A percentile compares a stretch with the other conserved stretches of the same genome.
Conservation (phyloP, 2,113 vertebrate species). For the Leptodactylus fuscus region DNA sequence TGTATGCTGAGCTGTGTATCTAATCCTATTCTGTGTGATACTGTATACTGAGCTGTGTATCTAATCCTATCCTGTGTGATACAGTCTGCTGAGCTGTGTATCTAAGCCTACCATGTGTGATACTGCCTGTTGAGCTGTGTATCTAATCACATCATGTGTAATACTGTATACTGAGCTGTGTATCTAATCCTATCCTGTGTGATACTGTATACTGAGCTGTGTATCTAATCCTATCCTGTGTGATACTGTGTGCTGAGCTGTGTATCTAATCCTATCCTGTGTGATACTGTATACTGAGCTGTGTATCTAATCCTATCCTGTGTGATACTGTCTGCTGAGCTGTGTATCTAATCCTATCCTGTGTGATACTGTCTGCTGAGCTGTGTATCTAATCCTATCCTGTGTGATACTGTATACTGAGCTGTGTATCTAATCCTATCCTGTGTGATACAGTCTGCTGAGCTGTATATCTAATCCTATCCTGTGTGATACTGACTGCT, state of each 20-base stretch:
- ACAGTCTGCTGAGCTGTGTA: neutral
- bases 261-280: neutral
- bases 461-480: neutral
- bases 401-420: constrained; percentile 1
- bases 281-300: neutral
- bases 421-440: neutral
- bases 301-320: neutral
- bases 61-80: neutral
- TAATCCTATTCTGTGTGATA: neutral
- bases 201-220: neutral
- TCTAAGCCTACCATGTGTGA: neutral
- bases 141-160: neutral
- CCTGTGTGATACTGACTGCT: neutral
- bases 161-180: neutral
- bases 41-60: neutral
- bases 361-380: neutral
- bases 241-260: neutral
- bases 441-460: neutral
- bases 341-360: neutral
- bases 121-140: neutral
- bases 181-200: neutral
- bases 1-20: neutral
- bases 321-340: neutral
- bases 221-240: neutral
- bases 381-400: constrained; percentile 7